phyloP scores from a whole-genome alignment of 2,797 vertebrate genomes.

The Lophotriccus pileatus region DNA sequence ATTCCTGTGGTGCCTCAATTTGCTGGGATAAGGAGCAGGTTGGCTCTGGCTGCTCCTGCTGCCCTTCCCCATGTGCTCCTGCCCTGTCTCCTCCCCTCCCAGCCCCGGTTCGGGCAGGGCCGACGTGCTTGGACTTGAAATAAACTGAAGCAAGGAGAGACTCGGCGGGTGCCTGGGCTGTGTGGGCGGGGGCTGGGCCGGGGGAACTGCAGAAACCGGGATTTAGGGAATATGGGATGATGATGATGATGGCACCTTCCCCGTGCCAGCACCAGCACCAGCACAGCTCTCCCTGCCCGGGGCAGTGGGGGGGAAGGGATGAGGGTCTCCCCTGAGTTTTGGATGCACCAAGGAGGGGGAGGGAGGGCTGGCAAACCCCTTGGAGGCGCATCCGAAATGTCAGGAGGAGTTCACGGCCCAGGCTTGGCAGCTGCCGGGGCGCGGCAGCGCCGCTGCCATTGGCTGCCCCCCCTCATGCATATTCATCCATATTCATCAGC shows the following conservation, averaged over 20 bases:
- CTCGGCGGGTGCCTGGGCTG: not conserved
- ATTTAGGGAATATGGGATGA: not conserved
- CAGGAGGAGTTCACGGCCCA: constrained; percentile 73
- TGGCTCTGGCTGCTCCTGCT: not conserved
- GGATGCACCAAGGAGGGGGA: not conserved
- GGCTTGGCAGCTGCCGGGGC: constrained; percentile 71
- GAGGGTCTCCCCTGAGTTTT: not conserved
- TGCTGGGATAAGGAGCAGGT: not conserved
- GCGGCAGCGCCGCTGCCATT: constrained; percentile 61
- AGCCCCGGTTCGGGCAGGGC: constrained; percentile 41
- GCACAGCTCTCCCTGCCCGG: too few relatives aligned
- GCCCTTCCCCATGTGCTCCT: not conserved
- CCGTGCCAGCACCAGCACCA: fast-evolving
- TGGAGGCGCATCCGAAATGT: constrained; percentile 67
- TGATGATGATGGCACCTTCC: not conserved
- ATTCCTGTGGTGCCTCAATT: not conserved
- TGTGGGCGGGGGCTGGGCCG: not conserved
- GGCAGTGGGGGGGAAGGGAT: not conserved
- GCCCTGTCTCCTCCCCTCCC: not conserved
- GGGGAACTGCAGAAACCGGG: fast-evolving
- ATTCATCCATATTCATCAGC: constrained; percentile 73
- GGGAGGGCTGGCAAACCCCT: constrained; percentile 5
- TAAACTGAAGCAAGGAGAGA: constrained; percentile 49
- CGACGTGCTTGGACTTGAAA: constrained; percentile 57
- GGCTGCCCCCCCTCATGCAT: constrained; percentile 69